Evolutionary conservation across 2,888 invertebrate genomes (phyloP), one percentile per base, ranked within the genome.

Genomic region (Erebia ligea): DNA sequence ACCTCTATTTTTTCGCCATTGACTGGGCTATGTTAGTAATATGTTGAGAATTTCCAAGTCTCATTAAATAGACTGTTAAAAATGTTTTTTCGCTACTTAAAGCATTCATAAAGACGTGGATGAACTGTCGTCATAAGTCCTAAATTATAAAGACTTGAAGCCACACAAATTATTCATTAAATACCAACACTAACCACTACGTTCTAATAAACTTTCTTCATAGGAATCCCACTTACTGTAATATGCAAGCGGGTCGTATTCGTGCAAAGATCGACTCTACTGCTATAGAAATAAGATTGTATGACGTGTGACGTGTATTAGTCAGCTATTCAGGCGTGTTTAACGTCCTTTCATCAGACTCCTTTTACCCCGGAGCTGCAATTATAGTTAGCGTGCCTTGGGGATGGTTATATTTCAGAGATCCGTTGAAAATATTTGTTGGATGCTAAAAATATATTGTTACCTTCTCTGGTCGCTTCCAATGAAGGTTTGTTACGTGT

Each of bases 331-430:
- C 75, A 72, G 69, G 45, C 42, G 72, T 64, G 70, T 72, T 72
- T 73, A 75, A 86, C 86, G 86, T 89, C 90, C 88, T 90, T 91
- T 91, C 90, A 90, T 83, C 80, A 79, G 79, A 77, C 79, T 86
- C 88, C 89, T 90, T 90, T 87, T 87, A 86, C 82, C 91, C 90
- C 80, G 86, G 80, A 86, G 91, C 87, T 81, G 91, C 88, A 91
- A 91, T 91, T 91, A 91, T 86, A 88, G 89, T 87, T 88, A 89
- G 86, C 86, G 84, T 87, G 82, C 86, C 86, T 85, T 76, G 77
- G 84, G 85, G 82, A 81, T 80, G 85, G 64, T 82, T 86, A 83
- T 84, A 80, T 86, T 86, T 86, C 77, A 80, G 85, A 81, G 88
- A 81, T 86, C 85, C 56, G 48, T 63, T 58, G 58, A 74, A 72